phyloP scores from a whole-genome alignment of 2,113 vertebrate species.

The Cettia cetti region DNA sequence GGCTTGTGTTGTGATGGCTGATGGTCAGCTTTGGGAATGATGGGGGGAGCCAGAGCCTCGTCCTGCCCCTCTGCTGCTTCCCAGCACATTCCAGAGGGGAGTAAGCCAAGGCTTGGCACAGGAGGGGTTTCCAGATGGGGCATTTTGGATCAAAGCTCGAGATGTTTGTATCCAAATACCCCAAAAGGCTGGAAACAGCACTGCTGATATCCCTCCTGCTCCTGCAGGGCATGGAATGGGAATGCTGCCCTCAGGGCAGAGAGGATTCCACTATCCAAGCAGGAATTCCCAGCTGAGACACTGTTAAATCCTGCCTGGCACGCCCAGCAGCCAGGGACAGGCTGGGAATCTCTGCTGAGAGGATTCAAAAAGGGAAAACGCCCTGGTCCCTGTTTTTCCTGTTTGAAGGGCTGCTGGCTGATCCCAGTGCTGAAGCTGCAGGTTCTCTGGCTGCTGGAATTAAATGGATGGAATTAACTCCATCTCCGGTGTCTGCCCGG shows the following conservation, averaged over 20 bases:
- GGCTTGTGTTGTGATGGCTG: rapidly evolving
- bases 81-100: neutral
- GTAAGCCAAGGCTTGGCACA: rapidly evolving
- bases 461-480: neutral
- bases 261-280: neutral
- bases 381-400: neutral
- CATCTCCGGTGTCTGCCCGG: neutral
- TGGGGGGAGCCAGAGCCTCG: neutral
- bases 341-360: neutral
- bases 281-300: neutral
- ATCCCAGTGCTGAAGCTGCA: neutral
- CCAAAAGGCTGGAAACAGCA: neutral
- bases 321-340: neutral
- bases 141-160: neutral
- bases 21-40: neutral
- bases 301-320: neutral
- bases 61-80: neutral
- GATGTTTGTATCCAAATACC: neutral
- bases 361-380: neutral
- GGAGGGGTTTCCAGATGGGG: neutral
- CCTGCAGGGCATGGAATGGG: neutral
- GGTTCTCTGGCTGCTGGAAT: neutral
- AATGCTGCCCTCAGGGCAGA: neutral
- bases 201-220: neutral
- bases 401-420: neutral